phyloP scores from a whole-genome alignment of 2,888 invertebrate species.

The Yponomeuta sedellus region DNA sequence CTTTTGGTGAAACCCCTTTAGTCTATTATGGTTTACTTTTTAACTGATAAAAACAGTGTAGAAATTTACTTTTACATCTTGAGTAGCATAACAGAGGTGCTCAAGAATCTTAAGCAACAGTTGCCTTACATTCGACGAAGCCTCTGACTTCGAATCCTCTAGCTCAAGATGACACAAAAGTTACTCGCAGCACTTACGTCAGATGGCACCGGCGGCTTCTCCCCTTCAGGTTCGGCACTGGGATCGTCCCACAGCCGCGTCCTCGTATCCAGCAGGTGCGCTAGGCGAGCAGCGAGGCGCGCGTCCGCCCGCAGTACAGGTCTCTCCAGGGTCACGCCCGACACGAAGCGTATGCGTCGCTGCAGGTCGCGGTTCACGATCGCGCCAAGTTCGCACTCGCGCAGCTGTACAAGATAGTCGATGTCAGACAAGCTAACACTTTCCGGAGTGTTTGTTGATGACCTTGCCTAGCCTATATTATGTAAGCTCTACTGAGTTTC shows the following conservation, averaged over 20 bases:
- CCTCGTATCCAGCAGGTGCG: slow-evolving; percentile 91
- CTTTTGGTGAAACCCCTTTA: too few species aligned
- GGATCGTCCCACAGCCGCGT: slow-evolving; percentile 82
- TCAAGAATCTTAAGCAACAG: too few species aligned
- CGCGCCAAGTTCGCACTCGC: slow-evolving; percentile 94
- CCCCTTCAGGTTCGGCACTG: not conserved
- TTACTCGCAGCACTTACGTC: slow-evolving; percentile 2
- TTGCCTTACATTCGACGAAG: too few species aligned
- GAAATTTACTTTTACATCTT: too few species aligned
- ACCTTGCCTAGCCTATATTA: too few species aligned
- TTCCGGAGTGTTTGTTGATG: too few species aligned
- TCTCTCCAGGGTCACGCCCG: slow-evolving; percentile 93
- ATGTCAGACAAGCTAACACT: not conserved
- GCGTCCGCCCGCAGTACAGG: slow-evolving; percentile 94
- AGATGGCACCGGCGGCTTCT: not conserved
- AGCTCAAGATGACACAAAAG: slow-evolving; percentile 71
- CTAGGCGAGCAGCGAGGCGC: slow-evolving; percentile 92
- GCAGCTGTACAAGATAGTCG: slow-evolving; percentile 73
- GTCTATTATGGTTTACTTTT: too few species aligned
- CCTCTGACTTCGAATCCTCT: too few species aligned
- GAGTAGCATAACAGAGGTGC: too few species aligned
- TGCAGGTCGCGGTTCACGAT: slow-evolving; percentile 98
- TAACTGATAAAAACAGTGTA: too few species aligned
- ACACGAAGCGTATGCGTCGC: slow-evolving; percentile 93
- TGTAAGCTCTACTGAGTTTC: too few species aligned